Base-by-base conservation (phyloP, 2,888 invertebrate genomes). In the Megamerina dolium region DNA sequence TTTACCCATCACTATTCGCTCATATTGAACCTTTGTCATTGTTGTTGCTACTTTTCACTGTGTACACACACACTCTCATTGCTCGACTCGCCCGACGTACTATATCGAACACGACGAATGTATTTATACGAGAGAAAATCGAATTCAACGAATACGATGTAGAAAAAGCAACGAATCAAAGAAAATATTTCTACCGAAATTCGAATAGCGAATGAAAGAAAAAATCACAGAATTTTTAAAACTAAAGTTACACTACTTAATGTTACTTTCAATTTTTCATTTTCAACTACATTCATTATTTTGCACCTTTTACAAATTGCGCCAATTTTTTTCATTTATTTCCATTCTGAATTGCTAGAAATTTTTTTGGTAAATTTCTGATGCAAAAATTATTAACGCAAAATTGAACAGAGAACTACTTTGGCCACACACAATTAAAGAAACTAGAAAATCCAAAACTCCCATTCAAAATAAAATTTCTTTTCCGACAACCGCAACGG, bases 331-430 rank as follows among this genome's bases (percentile, higher is more conserved):
- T 44, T 38, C 23, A 45, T 53, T 45, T 47, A 46, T 50, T 51
- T 53, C 44, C 31, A 9, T 47, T 43, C 43, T 44, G 44, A 40
- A 48, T 48, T 42, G 46, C 38, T 23, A 8, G 23, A 51, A 50
- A 48, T 46, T 33, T 44, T 51, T 54, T 50, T 44, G 45, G 39
- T 44, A 51, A 43, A 46, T 52, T 51, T 48, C 48, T 43, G 46
- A 54, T 47, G 49, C 46, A 51, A 54, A 54, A 48, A 6, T 23
- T 6, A 23, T 43, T 46, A 43, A 41, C 49, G 45, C 48, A 43
- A 54, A 50, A 49, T 49, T 53, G n/a, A n/a, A n/a, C n/a, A n/a
- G n/a, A n/a, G n/a, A n/a, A n/a, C n/a, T n/a, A n/a, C n/a, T n/a
- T n/a, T n/a, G n/a, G n/a, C 42, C 46, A 48, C 49, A 46, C 45